Evolutionary conservation across 2,888 invertebrate genomes (phyloP), one percentile per base, ranked within the genome.

Genomic region (Drosophila ezoana): DNA sequence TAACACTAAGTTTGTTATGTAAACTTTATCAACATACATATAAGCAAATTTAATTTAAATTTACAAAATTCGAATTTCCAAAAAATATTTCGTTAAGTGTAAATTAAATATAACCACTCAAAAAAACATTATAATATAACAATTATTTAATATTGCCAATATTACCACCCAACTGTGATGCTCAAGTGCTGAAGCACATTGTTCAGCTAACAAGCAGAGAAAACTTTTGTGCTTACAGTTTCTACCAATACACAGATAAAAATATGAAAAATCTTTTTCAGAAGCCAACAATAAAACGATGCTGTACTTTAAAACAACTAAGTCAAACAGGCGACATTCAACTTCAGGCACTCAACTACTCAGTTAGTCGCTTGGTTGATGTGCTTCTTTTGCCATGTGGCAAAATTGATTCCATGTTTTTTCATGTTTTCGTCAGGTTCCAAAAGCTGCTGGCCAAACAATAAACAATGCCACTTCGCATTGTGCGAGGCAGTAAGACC

Each of bases 341-440:
- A 62, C 33, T 58, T 40, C 16, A 18, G 47, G 32, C 53, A 45
- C 41, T 37, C 56, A 58, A 14, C 33, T 33, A 32, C 28, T 47
- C 45, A 60, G 14, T 8, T 6, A 43, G n/a, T 48, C 61, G 53
- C 54, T 45, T 56, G 49, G 54, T 45, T 49, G 52, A 58, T 47
- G 54, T 67, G 59, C 48, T 51, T n/a, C n/a, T 81, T 53, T 64
- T 78, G 57, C 18, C 53, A 37, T 38, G 45, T 60, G 62, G 57
- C 61, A 59, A 45, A 65, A 54, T 64, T 37, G 28, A 32, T 48
- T 58, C 59, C 72, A 75, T 78, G 48, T 63, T 87, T 87, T 48
- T 57, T 57, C 75, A 80, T 80, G 48, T 63, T 87, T 87, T 84
- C 70, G 81, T 81, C 74, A 84, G 84, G 52, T 57, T 41, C 43